phyloP scores from a whole-genome alignment of 2,113 vertebrate genomes.

The Chaetodon auriga region DNA sequence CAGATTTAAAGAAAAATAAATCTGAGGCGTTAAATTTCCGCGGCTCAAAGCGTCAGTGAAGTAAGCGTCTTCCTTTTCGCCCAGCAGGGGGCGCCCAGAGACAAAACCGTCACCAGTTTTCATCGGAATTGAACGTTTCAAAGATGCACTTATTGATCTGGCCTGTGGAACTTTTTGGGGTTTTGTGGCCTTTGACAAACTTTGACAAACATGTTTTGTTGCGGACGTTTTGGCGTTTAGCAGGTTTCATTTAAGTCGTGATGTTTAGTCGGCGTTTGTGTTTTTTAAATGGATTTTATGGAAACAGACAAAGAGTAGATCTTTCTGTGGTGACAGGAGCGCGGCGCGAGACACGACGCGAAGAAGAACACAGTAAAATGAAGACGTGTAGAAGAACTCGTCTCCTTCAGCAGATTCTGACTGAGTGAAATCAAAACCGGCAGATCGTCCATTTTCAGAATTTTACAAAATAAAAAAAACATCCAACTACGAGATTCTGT shows the following conservation, averaged over 20 bases:
- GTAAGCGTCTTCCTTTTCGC: neutral
- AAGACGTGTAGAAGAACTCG: neutral
- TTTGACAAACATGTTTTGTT: neutral
- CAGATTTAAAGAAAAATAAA: neutral
- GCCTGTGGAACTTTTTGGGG: neutral
- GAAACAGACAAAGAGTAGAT: neutral
- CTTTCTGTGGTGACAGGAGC: neutral
- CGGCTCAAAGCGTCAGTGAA: neutral
- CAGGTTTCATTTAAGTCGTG: neutral
- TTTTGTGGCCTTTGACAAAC: neutral
- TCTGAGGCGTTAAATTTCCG: neutral
- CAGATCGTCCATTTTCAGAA: neutral
- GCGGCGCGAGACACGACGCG: neutral
- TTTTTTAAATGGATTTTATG: neutral
- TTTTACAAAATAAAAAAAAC: neutral
- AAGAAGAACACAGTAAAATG: neutral
- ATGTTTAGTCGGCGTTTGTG: no score
- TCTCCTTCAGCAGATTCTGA: no score
- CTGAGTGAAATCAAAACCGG: no score
- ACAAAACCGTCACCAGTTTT: neutral
- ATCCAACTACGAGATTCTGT: neutral
- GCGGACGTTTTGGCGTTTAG: neutral
- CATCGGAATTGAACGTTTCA: neutral
- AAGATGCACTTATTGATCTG: neutral
- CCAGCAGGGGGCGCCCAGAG: constrained; percentile 15